Conservation (phyloP, 2,888 invertebrate species). For the Pardosa pseudoannulata region DNA sequence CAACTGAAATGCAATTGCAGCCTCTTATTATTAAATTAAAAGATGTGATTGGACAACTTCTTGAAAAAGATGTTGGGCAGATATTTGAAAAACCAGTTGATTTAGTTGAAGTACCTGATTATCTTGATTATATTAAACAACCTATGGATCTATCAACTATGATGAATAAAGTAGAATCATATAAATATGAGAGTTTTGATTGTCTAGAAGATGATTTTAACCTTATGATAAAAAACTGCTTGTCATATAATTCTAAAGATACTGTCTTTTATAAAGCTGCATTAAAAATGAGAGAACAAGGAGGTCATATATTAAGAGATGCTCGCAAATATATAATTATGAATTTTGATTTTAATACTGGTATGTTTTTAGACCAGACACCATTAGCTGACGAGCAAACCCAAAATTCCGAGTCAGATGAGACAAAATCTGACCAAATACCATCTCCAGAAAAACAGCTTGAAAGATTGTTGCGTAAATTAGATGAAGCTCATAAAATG, state of each 20-base stretch:
- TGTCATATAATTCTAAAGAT: constrained; percentile 95
- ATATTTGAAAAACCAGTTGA: constrained; percentile 97
- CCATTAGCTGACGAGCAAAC: constrained; percentile 71
- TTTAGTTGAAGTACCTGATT: constrained; percentile 87
- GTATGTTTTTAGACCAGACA: constrained; percentile 75
- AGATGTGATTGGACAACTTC: constrained; percentile 86
- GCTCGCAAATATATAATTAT: constrained; percentile 85
- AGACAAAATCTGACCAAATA: constrained; percentile 73
- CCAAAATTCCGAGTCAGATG: constrained; percentile 79
- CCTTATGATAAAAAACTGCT: constrained; percentile 96
- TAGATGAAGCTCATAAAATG: constrained; percentile 82
- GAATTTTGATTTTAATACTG: constrained; percentile 80
- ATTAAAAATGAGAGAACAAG: constrained; percentile 90
- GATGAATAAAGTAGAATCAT: constrained; percentile 80
- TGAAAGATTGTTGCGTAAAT: constrained; percentile 81
- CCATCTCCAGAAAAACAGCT: constrained; percentile 78
- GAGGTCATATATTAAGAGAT: constrained; percentile 86
- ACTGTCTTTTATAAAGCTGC: constrained; percentile 96
- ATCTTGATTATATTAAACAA: constrained; percentile 87
- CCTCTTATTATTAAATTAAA: constrained; percentile 88
- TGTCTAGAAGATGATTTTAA: constrained; percentile 92
- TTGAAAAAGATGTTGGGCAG: constrained; percentile 88
- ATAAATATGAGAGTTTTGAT: constrained; percentile 82
- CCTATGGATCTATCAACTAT: constrained; percentile 96
- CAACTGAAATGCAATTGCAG: constrained; percentile 84